These are phyloP conservation scores for Gryllus longicercus DNA, from an alignment of 2,888 invertebrate species.

Conservation along the genomic window DNA sequence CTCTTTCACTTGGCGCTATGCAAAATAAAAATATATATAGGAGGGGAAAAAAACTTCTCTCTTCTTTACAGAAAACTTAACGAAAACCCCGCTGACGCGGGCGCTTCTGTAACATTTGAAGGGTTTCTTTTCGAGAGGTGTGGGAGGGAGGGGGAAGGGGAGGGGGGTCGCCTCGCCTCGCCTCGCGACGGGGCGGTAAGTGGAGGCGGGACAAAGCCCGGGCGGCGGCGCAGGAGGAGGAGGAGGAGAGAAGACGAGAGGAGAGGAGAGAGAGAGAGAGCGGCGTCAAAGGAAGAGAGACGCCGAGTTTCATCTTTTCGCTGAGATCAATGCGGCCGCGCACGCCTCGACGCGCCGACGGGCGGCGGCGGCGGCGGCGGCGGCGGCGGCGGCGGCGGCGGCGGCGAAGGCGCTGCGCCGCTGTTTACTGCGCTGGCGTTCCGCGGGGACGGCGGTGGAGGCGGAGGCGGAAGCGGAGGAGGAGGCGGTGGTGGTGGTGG, in stretches of 20 bases:
- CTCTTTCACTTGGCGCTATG: neutral
- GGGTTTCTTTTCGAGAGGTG: slow-evolving; percentile 26
- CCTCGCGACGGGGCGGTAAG: neutral
- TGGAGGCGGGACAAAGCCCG: neutral
- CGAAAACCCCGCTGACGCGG: slow-evolving; percentile 19
- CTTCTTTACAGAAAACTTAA: slow-evolving; percentile 17
- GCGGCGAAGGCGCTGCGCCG: neutral
- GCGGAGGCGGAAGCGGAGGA: neutral
- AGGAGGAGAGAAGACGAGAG: neutral
- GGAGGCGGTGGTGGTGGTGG: neutral
- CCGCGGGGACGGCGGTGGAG: neutral
- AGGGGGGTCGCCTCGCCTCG: no score
- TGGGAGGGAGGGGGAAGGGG: slow-evolving; percentile 2
- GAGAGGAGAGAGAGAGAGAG: neutral
- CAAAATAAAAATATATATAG: neutral
- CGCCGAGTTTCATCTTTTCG: slow-evolving; percentile 7
- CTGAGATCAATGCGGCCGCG: slow-evolving; percentile 1
- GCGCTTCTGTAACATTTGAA: slow-evolving; percentile 29
- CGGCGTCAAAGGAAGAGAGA: neutral
- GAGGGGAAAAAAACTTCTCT: neutral
- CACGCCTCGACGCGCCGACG: neutral
- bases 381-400: no score
- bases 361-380: no score
- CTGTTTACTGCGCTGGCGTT: neutral
- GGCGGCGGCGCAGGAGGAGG: neutral